Percentiles rank a stretch among this genome's conserved stretches.
Evolutionary conservation across 2,113 vertebrate species (phyloP).

Genomic region (Patagioenas fasciata): DNA sequence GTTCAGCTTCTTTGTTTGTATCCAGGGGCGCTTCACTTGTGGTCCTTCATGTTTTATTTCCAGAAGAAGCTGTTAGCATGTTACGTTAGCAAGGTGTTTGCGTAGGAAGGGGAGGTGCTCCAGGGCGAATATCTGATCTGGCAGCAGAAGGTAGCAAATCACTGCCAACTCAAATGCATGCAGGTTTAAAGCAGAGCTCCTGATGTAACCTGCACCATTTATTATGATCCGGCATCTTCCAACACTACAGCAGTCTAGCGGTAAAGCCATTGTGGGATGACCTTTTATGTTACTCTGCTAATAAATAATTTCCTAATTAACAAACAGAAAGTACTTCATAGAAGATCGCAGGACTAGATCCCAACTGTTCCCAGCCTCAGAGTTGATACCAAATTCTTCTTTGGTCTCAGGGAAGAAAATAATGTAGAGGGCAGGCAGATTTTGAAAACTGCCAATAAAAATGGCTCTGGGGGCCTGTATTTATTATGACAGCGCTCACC

Average conservation of each 20-base stretch:
- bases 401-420: not conserved
- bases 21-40: constrained; percentile 37
- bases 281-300: not conserved
- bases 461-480: not conserved
- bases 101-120: not conserved
- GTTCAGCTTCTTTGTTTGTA: constrained; percentile 57
- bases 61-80: not conserved
- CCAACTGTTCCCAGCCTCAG: not conserved
- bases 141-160: not conserved
- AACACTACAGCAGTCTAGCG: not conserved
- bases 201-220: not conserved
- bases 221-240: not conserved
- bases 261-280: not conserved
- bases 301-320: not conserved
- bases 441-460: not conserved
- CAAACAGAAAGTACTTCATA: not conserved
- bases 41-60: constrained; percentile 24
- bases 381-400: not conserved
- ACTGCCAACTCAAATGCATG: rapidly evolving
- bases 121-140: not conserved
- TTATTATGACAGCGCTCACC: not conserved
- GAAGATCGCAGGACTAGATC: not conserved
- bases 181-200: not conserved
- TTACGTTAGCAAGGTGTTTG: not conserved
- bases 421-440: not conserved